These are phyloP conservation scores for Mamestra configurata DNA, from an alignment of 1,140 invertebrate genomes.

Conservation along the genomic window DNA sequence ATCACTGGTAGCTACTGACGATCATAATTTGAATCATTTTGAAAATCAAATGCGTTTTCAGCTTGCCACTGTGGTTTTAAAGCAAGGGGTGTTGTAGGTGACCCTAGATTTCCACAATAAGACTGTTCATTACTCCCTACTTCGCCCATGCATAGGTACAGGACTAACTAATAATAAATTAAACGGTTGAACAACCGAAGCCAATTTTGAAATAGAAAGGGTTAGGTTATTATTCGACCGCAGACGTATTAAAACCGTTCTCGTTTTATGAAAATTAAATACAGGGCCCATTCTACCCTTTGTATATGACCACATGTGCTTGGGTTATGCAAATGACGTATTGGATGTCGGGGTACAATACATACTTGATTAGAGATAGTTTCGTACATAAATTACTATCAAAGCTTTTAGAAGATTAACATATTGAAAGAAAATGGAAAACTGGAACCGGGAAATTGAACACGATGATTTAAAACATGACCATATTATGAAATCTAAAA, in stretches of 20 bases:
- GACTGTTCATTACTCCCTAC: conserved; percentile 18
- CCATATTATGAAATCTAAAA: no score
- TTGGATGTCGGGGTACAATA: conserved; percentile 73
- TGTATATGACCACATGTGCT: conserved; percentile 85
- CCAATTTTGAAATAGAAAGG: conserved; percentile 80
- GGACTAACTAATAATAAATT: conserved; percentile 61
- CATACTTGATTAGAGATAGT: conserved; percentile 62
- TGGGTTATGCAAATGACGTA: conserved; percentile 86
- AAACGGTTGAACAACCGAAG: conserved; percentile 59
- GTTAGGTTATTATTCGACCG: conserved; percentile 79
- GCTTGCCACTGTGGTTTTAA: background rate
- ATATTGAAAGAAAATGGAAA: background rate
- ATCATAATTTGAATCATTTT: background rate
- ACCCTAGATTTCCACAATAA: conserved; percentile 8
- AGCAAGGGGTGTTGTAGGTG: background rate
- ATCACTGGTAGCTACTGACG: background rate
- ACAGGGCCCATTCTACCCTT: conserved; percentile 80
- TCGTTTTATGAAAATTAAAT: conserved; percentile 88
- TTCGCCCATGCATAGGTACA: conserved; percentile 31
- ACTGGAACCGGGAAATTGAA: background rate
- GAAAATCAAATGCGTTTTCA: background rate
- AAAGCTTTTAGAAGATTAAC: background rate
- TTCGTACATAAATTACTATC: conserved; percentile 36
- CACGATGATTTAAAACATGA: background rate
- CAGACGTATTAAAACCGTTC: conserved; percentile 83